phyloP scores from a whole-genome alignment of 2,113 vertebrate species.

The Caretta caretta region DNA sequence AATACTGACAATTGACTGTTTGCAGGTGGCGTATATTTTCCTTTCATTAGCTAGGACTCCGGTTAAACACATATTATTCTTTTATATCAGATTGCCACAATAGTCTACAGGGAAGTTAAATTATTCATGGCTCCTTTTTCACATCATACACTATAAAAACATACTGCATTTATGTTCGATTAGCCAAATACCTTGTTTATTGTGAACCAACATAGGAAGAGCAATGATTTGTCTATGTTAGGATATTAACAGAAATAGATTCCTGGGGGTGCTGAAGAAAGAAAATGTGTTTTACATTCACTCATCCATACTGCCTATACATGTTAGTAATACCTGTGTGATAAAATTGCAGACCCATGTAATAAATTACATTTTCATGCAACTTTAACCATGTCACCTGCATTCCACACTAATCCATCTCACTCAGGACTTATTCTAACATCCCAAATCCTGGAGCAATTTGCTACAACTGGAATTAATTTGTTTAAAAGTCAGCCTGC shows the following conservation, averaged over 20 bases:
- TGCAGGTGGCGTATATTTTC: conserved; percentile 47
- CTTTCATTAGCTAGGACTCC: conserved; percentile 54
- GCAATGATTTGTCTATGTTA: conserved; percentile 28
- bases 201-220: neutral
- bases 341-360: conserved; percentile 25
- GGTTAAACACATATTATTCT: conserved; percentile 49
- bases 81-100: conserved; percentile 38
- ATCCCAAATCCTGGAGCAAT: neutral
- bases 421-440: conserved; percentile 38
- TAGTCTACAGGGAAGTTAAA: conserved; percentile 39
- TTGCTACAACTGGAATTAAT: neutral
- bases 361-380: conserved; percentile 37
- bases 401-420: conserved; percentile 47
- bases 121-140: conserved; percentile 65
- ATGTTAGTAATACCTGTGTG: conserved; percentile 22
- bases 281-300: neutral
- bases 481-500: neutral
- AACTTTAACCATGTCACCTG: conserved; percentile 22
- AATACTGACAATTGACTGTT: conserved; percentile 49
- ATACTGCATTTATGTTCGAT: conserved; percentile 50
- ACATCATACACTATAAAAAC: conserved; percentile 59
- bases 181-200: conserved; percentile 26
- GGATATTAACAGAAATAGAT: conserved; percentile 39
- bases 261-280: conserved; percentile 9
- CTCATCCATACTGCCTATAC: neutral